Evolutionary conservation across 2,888 invertebrate genomes (phyloP), one percentile per base, ranked within the genome.

Genomic region (Xestobium rufovillosum): DNA sequence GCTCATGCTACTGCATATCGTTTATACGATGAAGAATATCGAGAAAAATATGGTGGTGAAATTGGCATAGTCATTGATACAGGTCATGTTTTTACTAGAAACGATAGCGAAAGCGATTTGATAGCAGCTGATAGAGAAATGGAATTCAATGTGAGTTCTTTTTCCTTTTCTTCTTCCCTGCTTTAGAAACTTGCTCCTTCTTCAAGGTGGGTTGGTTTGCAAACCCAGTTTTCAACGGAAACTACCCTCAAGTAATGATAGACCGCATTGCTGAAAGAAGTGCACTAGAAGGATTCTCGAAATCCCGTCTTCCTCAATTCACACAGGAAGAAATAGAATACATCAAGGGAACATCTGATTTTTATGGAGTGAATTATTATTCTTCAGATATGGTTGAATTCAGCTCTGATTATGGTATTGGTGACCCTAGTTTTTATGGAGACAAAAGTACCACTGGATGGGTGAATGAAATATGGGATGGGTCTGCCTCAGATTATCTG

Each of bases 341-440:
- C 34, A 72, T 84, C 13, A 61, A 59, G 14, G 76, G 71, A 0
- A 75, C 81, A 0, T 68, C 70, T 0, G 85, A 88, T 55, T 83
- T 81, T 61, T 67, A 86, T 34, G 85, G 83, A 1, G 56, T 86
- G 11, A 86, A 86, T 55, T 75, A 80, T 39, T 88, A 88, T 81
- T 2, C 70, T 74, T 0, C 67, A n/a, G n/a, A 66, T 44, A 14
- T 37, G 27, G 42, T 29, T 3, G 23, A 32, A 9, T 6, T 43
- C 17, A 12, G 16, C 12, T 9, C 12, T 9, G 27, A 19, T 3
- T 11, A 27, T 14, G 34, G 34, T 3, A 40, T 36, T 8, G 34
- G 23, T 2, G n/a, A 11, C n/a, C n/a, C n/a, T n/a, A n/a, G n/a
- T n/a, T n/a, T 13, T 10, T 12, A 3, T 6, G 41, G 3, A 39